Evolutionary conservation across 2,797 vertebrate species (phyloP).

Genomic region (Pelobates cultripes): DNA sequence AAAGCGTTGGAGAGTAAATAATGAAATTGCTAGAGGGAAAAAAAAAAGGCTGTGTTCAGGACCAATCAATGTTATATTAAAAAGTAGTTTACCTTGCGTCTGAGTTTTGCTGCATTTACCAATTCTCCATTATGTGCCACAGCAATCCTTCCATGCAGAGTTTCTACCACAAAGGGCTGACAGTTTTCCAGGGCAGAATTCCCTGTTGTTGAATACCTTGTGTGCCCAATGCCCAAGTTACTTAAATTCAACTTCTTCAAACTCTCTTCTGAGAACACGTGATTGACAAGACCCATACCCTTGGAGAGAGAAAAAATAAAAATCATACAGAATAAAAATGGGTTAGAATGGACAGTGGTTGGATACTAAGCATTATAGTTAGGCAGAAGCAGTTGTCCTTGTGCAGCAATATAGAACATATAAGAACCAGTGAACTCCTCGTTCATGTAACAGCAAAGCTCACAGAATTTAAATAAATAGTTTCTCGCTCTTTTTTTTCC

Average conservation of each 20-base stretch:
- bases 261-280: conserved; percentile 87
- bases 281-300: conserved; percentile 96
- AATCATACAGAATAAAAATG: background rate
- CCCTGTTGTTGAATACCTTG: conserved; percentile 93
- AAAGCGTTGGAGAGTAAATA: too few relatives aligned
- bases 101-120: conserved; percentile 84
- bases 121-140: conserved; percentile 97
- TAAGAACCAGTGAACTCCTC: too few relatives aligned
- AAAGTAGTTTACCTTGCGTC: conserved; percentile 79
- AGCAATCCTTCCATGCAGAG: conserved; percentile 93
- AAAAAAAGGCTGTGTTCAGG: too few relatives aligned
- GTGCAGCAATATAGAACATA: too few relatives aligned
- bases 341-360: too few relatives aligned
- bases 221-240: conserved; percentile 96
- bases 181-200: conserved; percentile 96
- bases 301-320: conserved; percentile 62
- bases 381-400: too few relatives aligned
- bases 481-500: too few relatives aligned
- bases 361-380: too few relatives aligned
- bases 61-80: too few relatives aligned
- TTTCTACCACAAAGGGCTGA: conserved; percentile 98
- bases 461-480: too few relatives aligned
- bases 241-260: conserved; percentile 88
- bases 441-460: too few relatives aligned
- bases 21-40: too few relatives aligned